Evolutionary conservation across 2,888 invertebrate genomes (phyloP), one percentile per base, ranked within the genome.

Genomic region (Eilema depressum): DNA sequence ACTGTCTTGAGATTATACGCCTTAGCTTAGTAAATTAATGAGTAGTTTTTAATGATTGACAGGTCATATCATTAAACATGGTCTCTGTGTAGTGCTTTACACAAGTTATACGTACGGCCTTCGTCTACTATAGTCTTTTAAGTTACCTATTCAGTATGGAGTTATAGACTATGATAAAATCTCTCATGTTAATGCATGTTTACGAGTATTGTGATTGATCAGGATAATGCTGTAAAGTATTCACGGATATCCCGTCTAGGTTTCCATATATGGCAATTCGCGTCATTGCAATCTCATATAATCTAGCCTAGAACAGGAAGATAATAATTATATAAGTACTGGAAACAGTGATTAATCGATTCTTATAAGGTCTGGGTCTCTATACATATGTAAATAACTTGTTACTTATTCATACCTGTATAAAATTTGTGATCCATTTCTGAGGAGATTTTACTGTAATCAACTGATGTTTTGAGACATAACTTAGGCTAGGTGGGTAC

Each of bases 221-320:
- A 63, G 37, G 56, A 57, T 57, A 59, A 33, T n/a, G 47, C 8
- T 37, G 1, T 33, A 57, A 41, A 63, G 37, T 63, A 59, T 63
- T 63, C 41, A 12, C 57, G 63, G 63, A 63, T 37, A 63, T 68
- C 63, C 63, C 37, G 63, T 33, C 37, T 17, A 23, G 26, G n/a
- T 33, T 62, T 30, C 67, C 30, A 25, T 53, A 17, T 33, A 68
- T 3, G 47, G 62, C 59, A 20, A 14, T 59, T 23, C 41, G 14
- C 47, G 10, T 26, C 26, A 53, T 53, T 53, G 8, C 53, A n/a
- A 53, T 53, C 8, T 10, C 5, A 20, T 47, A 20, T 20, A 20
- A 12, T 53, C 53, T 53, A 20, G n/a, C 10, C 20, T 7, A 8
- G 8, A 53, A 53, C 7, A 53, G 53, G 53, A 53, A 53, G n/a